These are phyloP conservation scores for Notospermus geniculatus DNA, from an alignment of 1,140 invertebrate genomes.

Conservation along the genomic window DNA sequence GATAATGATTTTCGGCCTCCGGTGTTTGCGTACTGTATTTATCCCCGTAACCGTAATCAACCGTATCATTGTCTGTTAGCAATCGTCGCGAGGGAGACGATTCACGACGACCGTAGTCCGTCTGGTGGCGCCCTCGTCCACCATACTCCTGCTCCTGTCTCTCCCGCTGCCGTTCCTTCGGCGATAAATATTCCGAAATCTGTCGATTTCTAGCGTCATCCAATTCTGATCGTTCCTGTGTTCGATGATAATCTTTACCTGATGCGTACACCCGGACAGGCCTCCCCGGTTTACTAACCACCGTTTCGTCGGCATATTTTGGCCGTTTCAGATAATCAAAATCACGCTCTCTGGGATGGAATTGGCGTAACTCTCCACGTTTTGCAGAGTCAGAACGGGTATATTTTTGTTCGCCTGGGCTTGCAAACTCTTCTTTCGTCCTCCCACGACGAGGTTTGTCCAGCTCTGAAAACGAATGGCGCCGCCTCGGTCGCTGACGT, in stretches of 20 bases:
- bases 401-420: neutral
- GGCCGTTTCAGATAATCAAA: neutral
- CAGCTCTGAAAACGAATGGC: neutral
- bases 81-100: neutral
- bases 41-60: neutral
- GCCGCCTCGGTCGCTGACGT: conserved; percentile 1
- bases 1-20: neutral
- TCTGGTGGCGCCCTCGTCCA: neutral
- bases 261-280: neutral
- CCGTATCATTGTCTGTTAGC: neutral
- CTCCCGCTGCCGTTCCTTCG: neutral
- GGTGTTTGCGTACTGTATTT: neutral
- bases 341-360: neutral
- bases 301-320: neutral
- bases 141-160: conserved; percentile 8
- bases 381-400: neutral
- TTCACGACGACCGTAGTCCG: neutral
- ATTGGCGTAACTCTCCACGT: neutral
- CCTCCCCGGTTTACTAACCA: neutral
- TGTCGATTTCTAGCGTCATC: neutral
- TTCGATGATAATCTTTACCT: neutral
- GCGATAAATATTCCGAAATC: neutral
- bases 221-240: neutral
- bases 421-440: neutral
- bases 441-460: conserved; percentile 3